phyloP scores from a whole-genome alignment of 2,113 vertebrate species.

The Lophotis ruficrista region DNA sequence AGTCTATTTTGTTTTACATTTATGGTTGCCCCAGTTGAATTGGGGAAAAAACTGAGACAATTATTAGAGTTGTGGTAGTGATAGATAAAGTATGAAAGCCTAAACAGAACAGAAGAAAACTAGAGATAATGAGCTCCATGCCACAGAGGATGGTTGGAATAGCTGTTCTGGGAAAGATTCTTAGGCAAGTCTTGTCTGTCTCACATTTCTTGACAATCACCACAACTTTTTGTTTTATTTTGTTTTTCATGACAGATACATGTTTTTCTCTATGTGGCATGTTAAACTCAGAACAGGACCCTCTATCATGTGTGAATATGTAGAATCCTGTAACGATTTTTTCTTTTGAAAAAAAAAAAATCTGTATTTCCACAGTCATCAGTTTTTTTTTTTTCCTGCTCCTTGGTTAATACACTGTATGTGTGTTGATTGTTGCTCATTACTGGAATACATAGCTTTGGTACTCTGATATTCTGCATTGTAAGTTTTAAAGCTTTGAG shows the following conservation, averaged over 20 bases:
- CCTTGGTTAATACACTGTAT: neutral
- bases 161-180: neutral
- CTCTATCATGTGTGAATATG: neutral
- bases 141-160: neutral
- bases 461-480: neutral
- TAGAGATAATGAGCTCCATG: neutral
- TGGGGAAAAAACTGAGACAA: neutral
- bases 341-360: neutral
- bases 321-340: neutral
- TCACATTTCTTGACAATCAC: neutral
- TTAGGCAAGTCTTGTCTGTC: neutral
- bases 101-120: neutral
- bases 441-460: neutral
- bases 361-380: neutral
- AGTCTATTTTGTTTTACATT: neutral
- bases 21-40: neutral
- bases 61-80: neutral
- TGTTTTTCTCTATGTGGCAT: neutral
- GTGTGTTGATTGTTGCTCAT: neutral
- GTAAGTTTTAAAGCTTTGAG: neutral
- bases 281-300: neutral
- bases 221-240: neutral
- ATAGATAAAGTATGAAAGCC: neutral
- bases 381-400: neutral
- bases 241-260: neutral